Base-by-base conservation (phyloP, 53 echinoderm and acorn worm genomes). In the Patiria pectinifera region DNA sequence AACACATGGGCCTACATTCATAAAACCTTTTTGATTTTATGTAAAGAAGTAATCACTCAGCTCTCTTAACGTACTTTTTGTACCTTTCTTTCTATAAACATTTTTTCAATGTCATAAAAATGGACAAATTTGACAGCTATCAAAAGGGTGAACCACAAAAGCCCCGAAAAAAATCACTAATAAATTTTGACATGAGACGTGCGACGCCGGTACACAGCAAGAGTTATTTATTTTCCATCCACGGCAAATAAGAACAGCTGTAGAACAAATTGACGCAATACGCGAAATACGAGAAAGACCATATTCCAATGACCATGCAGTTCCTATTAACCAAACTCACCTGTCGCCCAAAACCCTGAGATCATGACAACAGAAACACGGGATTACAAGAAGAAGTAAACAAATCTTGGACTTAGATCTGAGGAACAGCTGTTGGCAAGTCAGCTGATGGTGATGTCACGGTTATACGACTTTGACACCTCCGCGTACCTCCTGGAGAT, bases 381-480 rank as follows among this genome's bases (percentile, higher is more conserved):
- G 24, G 0, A 26, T 59, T 83, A 59, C 22, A 46, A 45, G 13
- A 58, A 19, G 12, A 69, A 23, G 74, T 3, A 69, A 15, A 21
- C 21, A 69, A 1, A 69, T 4, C 69, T 69, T 15, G 21, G 10
- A 45, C 19, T 47, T 13, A 14, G 81, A 45, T 11, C 82, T 2
- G 70, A 69, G 72, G 49, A 86, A 86, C 86, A 86, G 86, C 86
- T 86, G 86, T 25, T 74, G 74, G 46, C 18, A 8, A 71, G 88
- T 88, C 88, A 88, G 88, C 88, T 88, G 88, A 62, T 88, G 76
- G 45, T 88, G 88, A 88, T 88, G 88, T 88, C 88, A 88, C 78
- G 24, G 88, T 35, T 35, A 35, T 76, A 23, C 43, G 88, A 88
- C 44, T 78, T 53, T 88, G 78, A 88, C 88, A 88, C 88, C 88